phyloP scores from a whole-genome alignment of 2,888 invertebrate species.

The Ornithoptera alexandrae region DNA sequence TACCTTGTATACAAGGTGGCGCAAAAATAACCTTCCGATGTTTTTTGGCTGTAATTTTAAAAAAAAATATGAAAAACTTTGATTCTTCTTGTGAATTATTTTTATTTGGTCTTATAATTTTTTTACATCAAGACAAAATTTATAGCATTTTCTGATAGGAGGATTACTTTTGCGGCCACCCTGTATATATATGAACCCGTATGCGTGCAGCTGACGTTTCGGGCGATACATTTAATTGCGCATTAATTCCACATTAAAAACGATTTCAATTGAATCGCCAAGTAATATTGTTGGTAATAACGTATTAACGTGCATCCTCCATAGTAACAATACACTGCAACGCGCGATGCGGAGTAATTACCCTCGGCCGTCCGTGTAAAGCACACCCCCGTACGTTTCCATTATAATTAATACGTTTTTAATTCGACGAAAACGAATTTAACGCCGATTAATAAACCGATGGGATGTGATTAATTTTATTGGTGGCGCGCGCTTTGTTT shows the following conservation, averaged over 20 bases:
- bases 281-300: no score
- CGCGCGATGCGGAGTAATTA: slow-evolving; percentile 16
- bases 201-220: not conserved
- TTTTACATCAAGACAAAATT: no score
- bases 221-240: not conserved
- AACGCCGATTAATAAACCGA: slow-evolving; percentile 14
- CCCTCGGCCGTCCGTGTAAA: slow-evolving; percentile 28
- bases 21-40: no score
- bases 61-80: no score
- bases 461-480: slow-evolving; percentile 16
- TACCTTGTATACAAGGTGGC: no score
- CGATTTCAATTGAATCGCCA: not conserved
- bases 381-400: slow-evolving; percentile 38
- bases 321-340: slow-evolving; percentile 2
- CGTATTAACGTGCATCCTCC: no score
- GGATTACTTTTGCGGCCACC: no score
- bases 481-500: slow-evolving; percentile 17
- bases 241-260: not conserved
- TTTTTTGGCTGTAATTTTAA: no score
- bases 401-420: slow-evolving; percentile 40
- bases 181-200: no score
- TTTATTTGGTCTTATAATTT: no score
- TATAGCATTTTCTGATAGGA: no score
- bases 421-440: slow-evolving; percentile 33
- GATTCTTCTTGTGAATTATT: no score